A percentile compares a stretch with the other conserved stretches of the same genome.
These are phyloP conservation scores for Andrena trimmerana DNA, from an alignment of 2,888 invertebrate species.

Conservation along the genomic window DNA sequence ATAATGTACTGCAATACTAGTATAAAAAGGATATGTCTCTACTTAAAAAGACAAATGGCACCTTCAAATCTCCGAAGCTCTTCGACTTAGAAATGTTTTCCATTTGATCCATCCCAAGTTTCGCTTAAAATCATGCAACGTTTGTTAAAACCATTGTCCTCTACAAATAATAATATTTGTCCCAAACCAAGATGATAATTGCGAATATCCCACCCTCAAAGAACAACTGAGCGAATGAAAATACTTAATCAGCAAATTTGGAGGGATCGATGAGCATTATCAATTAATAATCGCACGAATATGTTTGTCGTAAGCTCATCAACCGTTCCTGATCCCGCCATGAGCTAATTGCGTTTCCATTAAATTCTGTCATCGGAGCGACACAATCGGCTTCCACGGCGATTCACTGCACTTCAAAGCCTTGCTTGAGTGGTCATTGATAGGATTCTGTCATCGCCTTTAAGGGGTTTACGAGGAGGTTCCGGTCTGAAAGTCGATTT, in stretches of 20 bases:
- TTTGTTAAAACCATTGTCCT: no score
- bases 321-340: conserved; percentile 31
- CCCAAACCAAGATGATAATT: not conserved
- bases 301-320: conserved; percentile 52
- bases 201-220: conserved; percentile 4
- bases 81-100: no score
- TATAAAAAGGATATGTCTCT: no score
- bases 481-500: no score
- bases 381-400: conserved; percentile 46
- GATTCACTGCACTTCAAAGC: conserved; percentile 6
- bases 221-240: not conserved
- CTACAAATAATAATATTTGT: no score
- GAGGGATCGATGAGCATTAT: conserved; percentile 31
- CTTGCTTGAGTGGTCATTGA: conserved; percentile 27
- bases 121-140: no score
- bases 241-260: conserved; percentile 34
- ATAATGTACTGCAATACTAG: no score
- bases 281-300: conserved; percentile 49
- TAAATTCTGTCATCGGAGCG: conserved; percentile 62
- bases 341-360: conserved; percentile 70
- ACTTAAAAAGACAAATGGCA: no score
- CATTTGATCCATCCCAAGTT: no score
- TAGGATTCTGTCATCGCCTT: conserved; percentile 33
- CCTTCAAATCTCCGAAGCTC: no score
- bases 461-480: no score